Base-by-base conservation (phyloP, 2,888 invertebrate genomes). In the Ochlodes sylvanus region DNA sequence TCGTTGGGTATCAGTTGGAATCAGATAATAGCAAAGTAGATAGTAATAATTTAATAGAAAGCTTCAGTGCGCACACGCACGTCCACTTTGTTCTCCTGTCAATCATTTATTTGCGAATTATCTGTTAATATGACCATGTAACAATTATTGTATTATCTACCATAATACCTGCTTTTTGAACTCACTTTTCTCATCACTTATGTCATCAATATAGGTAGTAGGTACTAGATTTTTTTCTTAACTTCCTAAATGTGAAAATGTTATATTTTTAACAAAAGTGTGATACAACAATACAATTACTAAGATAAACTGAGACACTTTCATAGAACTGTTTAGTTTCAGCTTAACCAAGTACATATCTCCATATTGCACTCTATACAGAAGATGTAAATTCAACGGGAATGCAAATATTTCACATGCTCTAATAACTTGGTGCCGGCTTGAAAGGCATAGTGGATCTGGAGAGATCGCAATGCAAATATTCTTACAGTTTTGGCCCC, bases 21-120 rank as follows among this genome's bases (percentile, higher is more conserved):
- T 84, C 79, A 60, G 58, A 58, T 58, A 58, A 58, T 58, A 44
- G 15, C 4, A n/a, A 7, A n/a, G 14, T 54, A 55, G 55, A 34
- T 15, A 74, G 75, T 83, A 80, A 27, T 27, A 27, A 80, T 74
- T 81, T 77, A 77, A 81, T 82, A 80, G 79, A 82, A 82, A 83
- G 78, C 76, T 76, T 69, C 74, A 74, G 73, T 64, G 76, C 54
- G 42, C 44, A 56, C 15, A 32, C 55, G 42, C 19, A 19, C 34
- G 47, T 54, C 17, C 17, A 17, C 34, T 61, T 58, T 32, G 15
- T 55, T 55, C 7, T 0, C 32, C 9, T 19, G 17, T 50, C 19
- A 19, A 19, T 50, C 12, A 50, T 7, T 44, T n/a, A 44, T 44
- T 19, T 19, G 50, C 50, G 17, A 21, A 19, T 19, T 10, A 5